Evolutionary conservation across 2,888 invertebrate species (phyloP).

Genomic region (Mesochorus sp.): DNA sequence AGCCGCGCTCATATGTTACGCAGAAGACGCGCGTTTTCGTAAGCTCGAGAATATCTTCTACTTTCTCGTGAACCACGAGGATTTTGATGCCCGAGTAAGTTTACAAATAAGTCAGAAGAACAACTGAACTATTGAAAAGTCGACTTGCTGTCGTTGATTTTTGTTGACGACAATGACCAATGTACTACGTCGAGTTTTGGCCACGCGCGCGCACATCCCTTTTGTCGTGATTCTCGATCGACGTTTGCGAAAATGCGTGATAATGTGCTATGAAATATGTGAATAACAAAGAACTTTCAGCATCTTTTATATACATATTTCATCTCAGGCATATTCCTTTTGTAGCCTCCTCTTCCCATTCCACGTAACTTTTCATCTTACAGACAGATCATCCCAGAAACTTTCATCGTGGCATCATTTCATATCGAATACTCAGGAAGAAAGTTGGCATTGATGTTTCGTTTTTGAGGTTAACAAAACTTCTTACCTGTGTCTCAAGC

Average conservation of each 20-base stretch:
- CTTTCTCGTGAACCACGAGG: constrained; percentile 31
- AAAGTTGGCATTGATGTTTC: neutral
- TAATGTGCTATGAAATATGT: no score
- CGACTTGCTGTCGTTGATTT: no score
- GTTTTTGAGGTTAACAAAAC: neutral
- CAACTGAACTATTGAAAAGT: no score
- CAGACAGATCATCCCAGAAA: constrained; percentile 14
- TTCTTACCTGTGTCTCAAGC: neutral
- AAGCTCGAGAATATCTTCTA: constrained; percentile 31
- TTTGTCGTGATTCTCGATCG: no score
- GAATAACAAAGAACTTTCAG: constrained; percentile 22
- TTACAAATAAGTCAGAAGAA: neutral
- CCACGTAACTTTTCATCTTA: constrained; percentile 16
- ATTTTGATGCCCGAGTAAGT: constrained; percentile 50
- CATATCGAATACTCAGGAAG: neutral
- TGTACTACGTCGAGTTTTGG: no score
- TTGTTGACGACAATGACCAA: no score
- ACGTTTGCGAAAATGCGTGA: no score
- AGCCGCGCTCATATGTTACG: constrained; percentile 9
- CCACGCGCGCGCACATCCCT: no score
- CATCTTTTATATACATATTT: constrained; percentile 1
- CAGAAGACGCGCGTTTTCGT: constrained; percentile 1
- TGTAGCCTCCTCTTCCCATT: no score
- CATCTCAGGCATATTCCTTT: neutral
- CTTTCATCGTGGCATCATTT: neutral